Percentiles rank a stretch among this genome's conserved stretches.
Conservation (phyloP, 1,140 invertebrate species). For the Eumaeus atala region DNA sequence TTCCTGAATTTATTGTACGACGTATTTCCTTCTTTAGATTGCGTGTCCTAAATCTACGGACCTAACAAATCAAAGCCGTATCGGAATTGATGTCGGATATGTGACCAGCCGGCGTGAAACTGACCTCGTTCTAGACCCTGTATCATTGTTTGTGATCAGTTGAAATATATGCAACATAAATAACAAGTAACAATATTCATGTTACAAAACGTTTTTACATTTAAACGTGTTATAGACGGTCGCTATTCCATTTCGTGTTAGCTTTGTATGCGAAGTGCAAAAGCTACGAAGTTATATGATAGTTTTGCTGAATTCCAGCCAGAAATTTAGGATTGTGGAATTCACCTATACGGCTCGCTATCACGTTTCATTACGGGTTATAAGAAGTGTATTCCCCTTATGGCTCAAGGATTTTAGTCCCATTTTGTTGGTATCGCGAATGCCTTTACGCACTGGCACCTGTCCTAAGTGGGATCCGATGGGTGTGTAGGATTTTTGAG, state of each 20-base stretch:
- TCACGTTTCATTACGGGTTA: too few species aligned
- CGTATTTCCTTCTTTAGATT: neutral
- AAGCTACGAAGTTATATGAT: too few species aligned
- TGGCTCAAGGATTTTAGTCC: too few species aligned
- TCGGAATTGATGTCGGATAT: conserved; percentile 6
- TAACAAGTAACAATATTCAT: neutral
- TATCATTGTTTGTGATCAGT: neutral
- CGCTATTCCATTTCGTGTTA: neutral
- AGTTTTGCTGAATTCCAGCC: too few species aligned
- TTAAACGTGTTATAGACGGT: neutral
- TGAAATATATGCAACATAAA: neutral
- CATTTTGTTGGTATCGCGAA: too few species aligned
- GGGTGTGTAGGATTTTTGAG: too few species aligned
- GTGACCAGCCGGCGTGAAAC: neutral
- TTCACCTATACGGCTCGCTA: too few species aligned
- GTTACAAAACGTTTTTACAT: neutral
- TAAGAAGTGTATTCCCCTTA: too few species aligned
- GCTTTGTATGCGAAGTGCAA: too few species aligned
- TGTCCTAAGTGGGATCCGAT: too few species aligned
- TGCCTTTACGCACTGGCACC: too few species aligned
- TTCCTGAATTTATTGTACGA: neutral
- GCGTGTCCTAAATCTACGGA: neutral
- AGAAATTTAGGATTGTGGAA: too few species aligned
- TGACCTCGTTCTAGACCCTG: neutral
- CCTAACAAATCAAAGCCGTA: neutral